phyloP scores from a whole-genome alignment of 2,113 vertebrate genomes.

The Neomonachus schauinslandi region DNA sequence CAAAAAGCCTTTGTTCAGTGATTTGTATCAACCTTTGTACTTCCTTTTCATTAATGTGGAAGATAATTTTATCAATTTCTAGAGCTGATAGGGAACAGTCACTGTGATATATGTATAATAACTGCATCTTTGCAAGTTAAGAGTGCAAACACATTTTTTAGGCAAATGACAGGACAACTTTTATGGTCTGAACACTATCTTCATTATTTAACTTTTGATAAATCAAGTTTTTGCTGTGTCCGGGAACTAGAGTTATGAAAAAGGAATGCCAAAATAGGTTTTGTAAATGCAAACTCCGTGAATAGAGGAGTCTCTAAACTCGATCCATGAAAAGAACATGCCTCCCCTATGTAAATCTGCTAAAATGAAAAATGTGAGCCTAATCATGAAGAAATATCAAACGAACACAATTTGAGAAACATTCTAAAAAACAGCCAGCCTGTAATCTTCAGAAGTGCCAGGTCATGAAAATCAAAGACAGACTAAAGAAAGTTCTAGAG shows the following conservation, averaged over 20 bases:
- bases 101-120: background rate
- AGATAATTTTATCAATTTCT: slow-evolving; percentile 62
- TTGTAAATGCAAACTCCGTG: background rate
- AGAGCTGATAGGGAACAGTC: slow-evolving; percentile 39
- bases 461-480: background rate
- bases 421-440: background rate
- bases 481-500: background rate
- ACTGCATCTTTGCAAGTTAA: slow-evolving; percentile 35
- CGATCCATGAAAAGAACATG: background rate
- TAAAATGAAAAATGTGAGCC: background rate
- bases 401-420: background rate
- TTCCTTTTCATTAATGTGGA: slow-evolving; percentile 60
- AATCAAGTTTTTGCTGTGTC: background rate
- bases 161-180: background rate
- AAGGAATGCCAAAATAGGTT: background rate
- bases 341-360: background rate
- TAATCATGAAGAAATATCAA: background rate
- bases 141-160: background rate
- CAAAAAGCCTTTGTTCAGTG: slow-evolving; percentile 56
- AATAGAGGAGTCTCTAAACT: background rate
- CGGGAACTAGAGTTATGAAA: background rate
- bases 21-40: slow-evolving; percentile 52
- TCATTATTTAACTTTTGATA: slow-evolving; percentile 17
- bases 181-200: slow-evolving; percentile 44
- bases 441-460: background rate